Evolutionary conservation across 2,888 invertebrate genomes (phyloP).

Genomic region (Atherix ibis): DNA sequence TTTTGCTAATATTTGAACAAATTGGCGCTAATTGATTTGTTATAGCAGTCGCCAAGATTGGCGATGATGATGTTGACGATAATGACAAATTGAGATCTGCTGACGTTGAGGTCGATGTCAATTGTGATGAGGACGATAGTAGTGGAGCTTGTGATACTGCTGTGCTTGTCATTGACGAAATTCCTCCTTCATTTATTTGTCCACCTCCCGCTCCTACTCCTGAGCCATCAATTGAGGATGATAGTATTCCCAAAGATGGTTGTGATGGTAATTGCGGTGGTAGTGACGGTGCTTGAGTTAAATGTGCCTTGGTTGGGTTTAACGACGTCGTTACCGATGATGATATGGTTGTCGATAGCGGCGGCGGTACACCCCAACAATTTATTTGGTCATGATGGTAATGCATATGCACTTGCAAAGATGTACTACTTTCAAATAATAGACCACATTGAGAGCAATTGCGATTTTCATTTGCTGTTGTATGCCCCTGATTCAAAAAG

Average conservation of each 20-base stretch:
- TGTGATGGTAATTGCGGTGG: conserved; percentile 5
- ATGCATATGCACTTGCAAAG: conserved; percentile 62
- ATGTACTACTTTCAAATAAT: conserved; percentile 57
- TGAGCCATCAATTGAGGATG: too few relatives aligned
- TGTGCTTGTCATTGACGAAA: conserved; percentile 7
- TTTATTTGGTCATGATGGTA: conserved; percentile 56
- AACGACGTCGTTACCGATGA: conserved; percentile 4
- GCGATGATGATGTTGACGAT: conserved; percentile 2
- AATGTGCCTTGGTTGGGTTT: background rate
- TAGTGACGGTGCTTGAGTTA: background rate
- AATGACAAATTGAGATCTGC: background rate
- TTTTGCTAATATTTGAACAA: background rate
- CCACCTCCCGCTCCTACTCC: too few relatives aligned
- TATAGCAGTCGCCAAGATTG: conserved; percentile 27
- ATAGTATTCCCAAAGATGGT: too few relatives aligned
- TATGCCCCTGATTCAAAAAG: too few relatives aligned
- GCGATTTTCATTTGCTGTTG: conserved; percentile 21
- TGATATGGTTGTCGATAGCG: conserved; percentile 4
- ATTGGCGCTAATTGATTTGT: conserved; percentile 27
- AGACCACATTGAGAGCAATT: conserved; percentile 64
- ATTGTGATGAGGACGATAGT: conserved; percentile 6
- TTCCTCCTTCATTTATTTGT: conserved; percentile 29
- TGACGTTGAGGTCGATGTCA: conserved; percentile 1
- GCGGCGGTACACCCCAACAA: conserved; percentile 13
- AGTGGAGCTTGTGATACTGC: background rate